phyloP scores from a whole-genome alignment of 2,888 invertebrate genomes.

The Platycnemis pennipes region DNA sequence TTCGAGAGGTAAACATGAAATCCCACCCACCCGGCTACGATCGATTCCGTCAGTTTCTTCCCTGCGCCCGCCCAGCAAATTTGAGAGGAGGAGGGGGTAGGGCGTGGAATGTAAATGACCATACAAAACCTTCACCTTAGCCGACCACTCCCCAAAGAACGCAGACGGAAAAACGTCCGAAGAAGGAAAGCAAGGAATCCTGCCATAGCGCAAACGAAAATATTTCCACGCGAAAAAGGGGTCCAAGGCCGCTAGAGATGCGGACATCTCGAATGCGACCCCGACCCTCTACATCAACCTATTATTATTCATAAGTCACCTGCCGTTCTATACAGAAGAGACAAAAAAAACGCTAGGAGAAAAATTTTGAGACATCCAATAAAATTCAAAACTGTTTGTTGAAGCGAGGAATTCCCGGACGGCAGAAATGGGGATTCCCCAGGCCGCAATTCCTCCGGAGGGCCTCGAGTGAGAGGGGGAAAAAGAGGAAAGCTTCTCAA shows the following conservation, averaged over 20 bases:
- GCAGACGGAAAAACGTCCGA: not conserved
- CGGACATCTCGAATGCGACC: not conserved
- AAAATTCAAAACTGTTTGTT: slow-evolving; percentile 54
- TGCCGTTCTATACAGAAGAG: not conserved
- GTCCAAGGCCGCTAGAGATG: not conserved
- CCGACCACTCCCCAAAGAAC: not conserved
- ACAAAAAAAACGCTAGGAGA: not conserved
- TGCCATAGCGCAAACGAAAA: not conserved
- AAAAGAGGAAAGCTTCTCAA: not conserved
- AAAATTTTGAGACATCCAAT: slow-evolving; percentile 6
- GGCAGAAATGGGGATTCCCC: slow-evolving; percentile 55
- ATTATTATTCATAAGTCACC: not conserved
- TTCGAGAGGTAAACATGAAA: not conserved
- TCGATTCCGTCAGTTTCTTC: not conserved
- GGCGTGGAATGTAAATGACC: not conserved
- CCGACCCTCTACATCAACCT: not conserved
- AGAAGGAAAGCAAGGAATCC: not conserved
- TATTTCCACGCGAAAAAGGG: not conserved
- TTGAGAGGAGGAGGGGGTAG: not conserved
- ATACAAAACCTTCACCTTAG: not conserved
- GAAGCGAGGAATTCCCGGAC: slow-evolving; percentile 55
- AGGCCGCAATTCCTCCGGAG: slow-evolving; percentile 40
- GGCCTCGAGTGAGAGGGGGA: not conserved
- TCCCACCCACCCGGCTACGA: not conserved
- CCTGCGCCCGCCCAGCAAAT: not conserved